Evolutionary conservation across 2,113 vertebrate species (phyloP).

Genomic region (Globicephala melas): DNA sequence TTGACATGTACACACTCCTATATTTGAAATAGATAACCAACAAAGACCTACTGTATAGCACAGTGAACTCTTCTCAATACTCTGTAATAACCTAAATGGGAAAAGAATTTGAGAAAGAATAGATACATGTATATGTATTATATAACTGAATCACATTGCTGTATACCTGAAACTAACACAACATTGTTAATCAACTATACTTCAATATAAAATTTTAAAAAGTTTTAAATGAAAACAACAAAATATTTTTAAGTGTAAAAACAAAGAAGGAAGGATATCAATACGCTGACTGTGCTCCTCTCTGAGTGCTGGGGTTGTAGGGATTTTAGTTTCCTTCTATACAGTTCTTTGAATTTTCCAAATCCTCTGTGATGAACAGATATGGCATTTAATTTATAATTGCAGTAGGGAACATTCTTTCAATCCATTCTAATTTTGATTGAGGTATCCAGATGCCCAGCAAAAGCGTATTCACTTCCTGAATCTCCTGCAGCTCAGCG

Average conservation of each 20-base stretch:
- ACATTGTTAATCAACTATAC: not conserved
- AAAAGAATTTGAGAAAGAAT: not conserved
- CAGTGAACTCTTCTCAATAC: not conserved
- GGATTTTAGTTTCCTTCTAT: not conserved
- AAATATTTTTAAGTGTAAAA: not conserved
- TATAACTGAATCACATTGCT: not conserved
- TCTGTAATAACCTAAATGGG: not conserved
- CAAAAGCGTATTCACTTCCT: not conserved
- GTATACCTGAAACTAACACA: not conserved
- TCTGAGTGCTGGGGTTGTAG: not conserved
- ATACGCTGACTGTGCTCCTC: not conserved
- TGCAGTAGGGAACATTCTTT: not conserved
- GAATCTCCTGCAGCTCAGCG: not conserved
- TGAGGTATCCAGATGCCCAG: not conserved
- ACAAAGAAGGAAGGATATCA: not conserved
- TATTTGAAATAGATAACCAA: not conserved
- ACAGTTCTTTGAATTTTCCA: not conserved
- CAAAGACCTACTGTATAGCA: not conserved
- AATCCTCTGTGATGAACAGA: not conserved
- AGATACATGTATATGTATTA: not conserved
- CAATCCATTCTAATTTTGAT: not conserved
- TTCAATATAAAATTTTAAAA: not conserved
- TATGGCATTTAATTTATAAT: fast-evolving
- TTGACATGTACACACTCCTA: not conserved
- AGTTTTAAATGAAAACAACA: not conserved